Evolutionary conservation across 2,113 vertebrate species (phyloP).

Genomic region (Myrmecobius fasciatus): DNA sequence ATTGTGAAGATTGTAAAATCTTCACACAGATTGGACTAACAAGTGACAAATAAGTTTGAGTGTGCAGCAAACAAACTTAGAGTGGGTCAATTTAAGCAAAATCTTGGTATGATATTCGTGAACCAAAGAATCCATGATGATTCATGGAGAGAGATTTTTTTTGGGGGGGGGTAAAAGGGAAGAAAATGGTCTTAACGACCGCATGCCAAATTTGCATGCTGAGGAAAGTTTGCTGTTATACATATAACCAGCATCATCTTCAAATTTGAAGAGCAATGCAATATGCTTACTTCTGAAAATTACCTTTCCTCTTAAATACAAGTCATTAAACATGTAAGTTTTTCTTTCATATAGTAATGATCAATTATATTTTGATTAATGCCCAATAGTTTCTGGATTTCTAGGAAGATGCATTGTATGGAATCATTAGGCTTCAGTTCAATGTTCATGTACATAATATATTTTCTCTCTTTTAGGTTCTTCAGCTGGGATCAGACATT

Average conservation of each 20-base stretch:
- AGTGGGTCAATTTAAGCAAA: not conserved
- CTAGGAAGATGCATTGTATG: not conserved
- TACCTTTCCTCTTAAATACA: not conserved
- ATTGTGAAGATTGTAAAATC: not conserved
- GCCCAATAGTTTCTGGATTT: not conserved
- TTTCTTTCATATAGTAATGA: not conserved
- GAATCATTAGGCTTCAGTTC: not conserved
- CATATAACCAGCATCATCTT: not conserved
- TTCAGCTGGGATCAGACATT: constrained; percentile 97
- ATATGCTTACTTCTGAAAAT: not conserved
- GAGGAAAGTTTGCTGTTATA: not conserved
- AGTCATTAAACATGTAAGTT: not conserved
- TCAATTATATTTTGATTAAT: not conserved
- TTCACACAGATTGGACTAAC: not conserved
- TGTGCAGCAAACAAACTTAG: not conserved
- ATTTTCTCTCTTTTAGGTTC: constrained; percentile 86
- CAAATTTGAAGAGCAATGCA: not conserved
- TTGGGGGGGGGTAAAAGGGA: not conserved
- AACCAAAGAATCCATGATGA: not conserved
- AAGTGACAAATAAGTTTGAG: not conserved
- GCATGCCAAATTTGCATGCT: not conserved
- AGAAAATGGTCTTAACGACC: not conserved
- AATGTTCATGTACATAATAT: not conserved
- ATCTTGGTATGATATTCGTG: not conserved
- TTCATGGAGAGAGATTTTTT: not conserved